Conservation (phyloP, 2,113 vertebrate species). For the Bos indicus region DNA sequence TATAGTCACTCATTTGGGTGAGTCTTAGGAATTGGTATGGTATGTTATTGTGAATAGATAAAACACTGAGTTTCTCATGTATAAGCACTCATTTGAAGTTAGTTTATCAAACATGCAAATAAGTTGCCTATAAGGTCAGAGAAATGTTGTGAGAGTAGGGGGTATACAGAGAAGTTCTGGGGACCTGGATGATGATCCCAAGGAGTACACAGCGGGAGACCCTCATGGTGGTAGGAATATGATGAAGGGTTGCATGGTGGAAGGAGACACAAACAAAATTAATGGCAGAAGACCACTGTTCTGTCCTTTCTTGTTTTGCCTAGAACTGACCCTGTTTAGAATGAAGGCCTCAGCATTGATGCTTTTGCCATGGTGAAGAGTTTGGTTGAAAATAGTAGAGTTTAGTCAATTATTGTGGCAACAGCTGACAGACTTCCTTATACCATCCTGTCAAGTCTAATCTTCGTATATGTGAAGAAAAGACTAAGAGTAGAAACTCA, state of each 20-base stretch:
- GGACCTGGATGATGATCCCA: neutral
- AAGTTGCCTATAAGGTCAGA: neutral
- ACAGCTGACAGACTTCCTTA: neutral
- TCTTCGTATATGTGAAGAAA: neutral
- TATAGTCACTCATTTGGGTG: neutral
- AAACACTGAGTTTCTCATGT: neutral
- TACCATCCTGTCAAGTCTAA: neutral
- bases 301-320: neutral
- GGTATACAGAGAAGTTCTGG: neutral
- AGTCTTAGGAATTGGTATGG: neutral
- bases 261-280: neutral
- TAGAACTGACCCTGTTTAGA: neutral
- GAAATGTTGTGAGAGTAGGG: neutral
- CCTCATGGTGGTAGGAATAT: neutral
- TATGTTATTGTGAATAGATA: neutral
- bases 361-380: neutral
- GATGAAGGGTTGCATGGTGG: neutral
- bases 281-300: neutral
- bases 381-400: neutral
- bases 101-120: neutral
- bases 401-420: neutral
- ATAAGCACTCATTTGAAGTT: neutral
- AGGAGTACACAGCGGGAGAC: neutral
- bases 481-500: neutral
- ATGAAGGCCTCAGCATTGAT: neutral